Conservation (phyloP, 2,113 vertebrate species). For the Tympanuchus pallidicinctus region DNA sequence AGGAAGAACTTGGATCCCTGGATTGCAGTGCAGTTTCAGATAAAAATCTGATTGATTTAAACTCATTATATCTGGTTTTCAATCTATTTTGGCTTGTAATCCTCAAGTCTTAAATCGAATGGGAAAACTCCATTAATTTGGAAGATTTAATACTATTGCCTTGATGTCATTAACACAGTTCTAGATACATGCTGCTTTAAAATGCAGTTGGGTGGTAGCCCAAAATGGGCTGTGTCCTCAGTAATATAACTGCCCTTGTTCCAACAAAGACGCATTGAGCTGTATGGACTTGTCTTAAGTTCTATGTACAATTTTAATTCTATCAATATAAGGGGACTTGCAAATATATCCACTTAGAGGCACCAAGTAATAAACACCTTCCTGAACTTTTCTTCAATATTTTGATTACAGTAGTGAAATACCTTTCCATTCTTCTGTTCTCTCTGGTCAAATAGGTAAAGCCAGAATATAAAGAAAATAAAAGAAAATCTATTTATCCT, state of each 20-base stretch:
- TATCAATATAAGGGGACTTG: background rate
- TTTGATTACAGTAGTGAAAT: background rate
- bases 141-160: background rate
- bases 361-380: background rate
- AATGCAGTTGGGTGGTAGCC: background rate
- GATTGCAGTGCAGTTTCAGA: background rate
- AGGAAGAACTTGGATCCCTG: background rate
- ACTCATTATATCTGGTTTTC: background rate
- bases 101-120: background rate
- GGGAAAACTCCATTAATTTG: background rate
- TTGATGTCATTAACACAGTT: background rate
- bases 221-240: background rate
- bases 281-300: background rate
- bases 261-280: background rate
- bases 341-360: background rate
- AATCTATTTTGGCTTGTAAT: background rate
- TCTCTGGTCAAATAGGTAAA: background rate
- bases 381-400: background rate
- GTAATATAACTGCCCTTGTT: background rate
- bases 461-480: background rate
- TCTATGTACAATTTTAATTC: fast-evolving
- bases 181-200: background rate
- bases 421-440: background rate
- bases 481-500: background rate
- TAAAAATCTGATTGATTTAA: background rate